phyloP scores from a whole-genome alignment of 30 jellyfish, hydroid and myxozoan genomes.

The Aurelia aurita complex sp. Pacific region DNA sequence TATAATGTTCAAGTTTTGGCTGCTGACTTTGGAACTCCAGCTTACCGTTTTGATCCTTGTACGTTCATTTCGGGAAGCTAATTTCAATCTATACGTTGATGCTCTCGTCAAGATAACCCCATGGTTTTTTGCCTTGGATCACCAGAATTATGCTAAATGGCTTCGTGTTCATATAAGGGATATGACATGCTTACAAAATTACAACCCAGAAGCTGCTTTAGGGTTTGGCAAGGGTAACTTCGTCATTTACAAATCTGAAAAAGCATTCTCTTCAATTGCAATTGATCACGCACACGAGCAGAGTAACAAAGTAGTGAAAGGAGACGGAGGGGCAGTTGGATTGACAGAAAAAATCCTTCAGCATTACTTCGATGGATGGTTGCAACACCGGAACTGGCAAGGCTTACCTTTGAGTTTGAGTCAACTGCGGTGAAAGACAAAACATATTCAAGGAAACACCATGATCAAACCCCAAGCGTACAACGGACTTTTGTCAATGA shows the following conservation, averaged over 20 bases:
- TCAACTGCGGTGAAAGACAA: background rate
- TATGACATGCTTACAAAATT: background rate
- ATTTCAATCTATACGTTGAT: constrained; percentile 15
- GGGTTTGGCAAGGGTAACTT: background rate
- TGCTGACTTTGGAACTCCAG: too few species aligned
- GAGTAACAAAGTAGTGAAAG: constrained; percentile 36
- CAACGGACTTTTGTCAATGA: background rate
- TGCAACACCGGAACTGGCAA: constrained; percentile 38
- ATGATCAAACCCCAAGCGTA: constrained; percentile 20
- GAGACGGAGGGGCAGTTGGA: constrained; percentile 66
- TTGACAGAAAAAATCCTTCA: constrained; percentile 25
- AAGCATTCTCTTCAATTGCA: constrained; percentile 39
- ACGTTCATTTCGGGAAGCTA: too few species aligned
- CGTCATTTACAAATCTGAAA: constrained; percentile 19
- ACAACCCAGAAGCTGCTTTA: background rate
- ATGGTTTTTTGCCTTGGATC: constrained; percentile 35
- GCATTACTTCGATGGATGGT: constrained; percentile 59
- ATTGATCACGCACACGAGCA: constrained; percentile 48
- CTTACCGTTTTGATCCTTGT: too few species aligned
- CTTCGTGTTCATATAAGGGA: constrained; percentile 29
- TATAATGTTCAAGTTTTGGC: background rate
- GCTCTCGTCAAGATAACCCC: constrained; percentile 22
- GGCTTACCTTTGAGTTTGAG: constrained; percentile 32
- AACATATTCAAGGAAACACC: constrained; percentile 5
- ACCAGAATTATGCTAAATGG: constrained; percentile 36